Evolutionary conservation across 2,888 invertebrate genomes (phyloP), one percentile per base, ranked within the genome.

Genomic region (Drosophila mimetica): DNA sequence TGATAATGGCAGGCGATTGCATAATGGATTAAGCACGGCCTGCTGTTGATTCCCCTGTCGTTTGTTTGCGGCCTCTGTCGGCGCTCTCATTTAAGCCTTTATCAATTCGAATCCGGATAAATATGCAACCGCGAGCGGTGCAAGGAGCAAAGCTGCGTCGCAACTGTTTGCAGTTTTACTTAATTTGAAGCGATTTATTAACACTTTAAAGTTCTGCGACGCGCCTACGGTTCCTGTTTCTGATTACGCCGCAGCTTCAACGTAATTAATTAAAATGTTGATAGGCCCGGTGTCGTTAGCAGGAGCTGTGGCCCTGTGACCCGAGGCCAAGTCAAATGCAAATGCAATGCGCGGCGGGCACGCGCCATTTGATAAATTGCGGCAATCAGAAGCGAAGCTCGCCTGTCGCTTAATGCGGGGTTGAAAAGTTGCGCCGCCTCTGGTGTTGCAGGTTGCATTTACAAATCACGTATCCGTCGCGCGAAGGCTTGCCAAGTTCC

Each of bases 1-100:
- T 81, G 81, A 84, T 84, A 84, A 84, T 84, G 77, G 80, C 76
- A 61, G 34, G 60, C 75, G 77, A 77, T 84, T 79, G 84, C 77
- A 77, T 77, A 84, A 81, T 74, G 79, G 86, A 84, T 84, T 83
- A 83, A 83, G 72, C 51, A 20, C 48, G 52, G 44, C 36, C 51
- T 44, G 34, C 7, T 48, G 37, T 34, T 41, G 60, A 37, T 63
- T 67, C 14, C 44, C 54, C 16, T 55, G 58, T 30, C 42, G 55
- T 34, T 63, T 53, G 46, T 47, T 37, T 32, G 47, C 58, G 41
- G 59, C 16, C 48, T 36, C 70, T 73, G 71, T 70, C 75, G 75
- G 55, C 66, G 65, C 69, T 71, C 81, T 53, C 70, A 71, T 73
- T 84, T 81, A 83, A 84, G 75, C 81, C 77, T 77, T 86, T 86